A percentile compares a stretch with the other conserved stretches of the same genome.
phyloP scores from a whole-genome alignment of 1,140 invertebrate species.

The Drosophila rhopaloa region DNA sequence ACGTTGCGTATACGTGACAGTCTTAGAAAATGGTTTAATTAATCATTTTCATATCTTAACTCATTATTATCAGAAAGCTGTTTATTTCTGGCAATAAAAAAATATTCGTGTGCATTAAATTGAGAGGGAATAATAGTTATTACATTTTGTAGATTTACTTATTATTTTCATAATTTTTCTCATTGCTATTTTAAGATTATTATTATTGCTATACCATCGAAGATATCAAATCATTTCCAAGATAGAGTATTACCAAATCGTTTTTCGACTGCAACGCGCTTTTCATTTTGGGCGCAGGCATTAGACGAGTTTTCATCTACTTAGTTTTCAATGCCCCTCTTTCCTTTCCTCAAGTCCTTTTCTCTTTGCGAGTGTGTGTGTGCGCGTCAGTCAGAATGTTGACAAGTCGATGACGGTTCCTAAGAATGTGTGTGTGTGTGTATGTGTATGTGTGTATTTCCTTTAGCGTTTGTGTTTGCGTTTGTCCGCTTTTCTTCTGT shows the following conservation, averaged over 20 bases:
- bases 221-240: neutral
- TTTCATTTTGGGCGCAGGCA: slow-evolving; percentile 14
- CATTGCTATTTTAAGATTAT: no score
- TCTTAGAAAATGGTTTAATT: neutral
- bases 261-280: neutral
- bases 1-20: slow-evolving; percentile 9
- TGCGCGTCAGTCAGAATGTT: slow-evolving; percentile 26
- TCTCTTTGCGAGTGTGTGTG: neutral
- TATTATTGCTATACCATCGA: no score
- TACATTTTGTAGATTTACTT: no score
- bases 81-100: neutral
- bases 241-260: neutral
- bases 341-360: neutral
- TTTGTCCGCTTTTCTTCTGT: slow-evolving; percentile 28
- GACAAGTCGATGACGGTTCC: slow-evolving; percentile 67
- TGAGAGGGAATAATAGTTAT: no score
- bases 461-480: slow-evolving; percentile 20
- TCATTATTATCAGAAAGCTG: no score
- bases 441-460: slow-evolving; percentile 8
- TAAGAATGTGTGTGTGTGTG: neutral
- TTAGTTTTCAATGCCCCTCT: slow-evolving; percentile 51
- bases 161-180: no score
- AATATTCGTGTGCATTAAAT: no score
- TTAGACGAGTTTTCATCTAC: slow-evolving; percentile 43
- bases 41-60: slow-evolving; percentile 6